These are phyloP conservation scores for Sarcophaga peregrina DNA, from an alignment of 1,140 invertebrate genomes.

Conservation along the genomic window DNA sequence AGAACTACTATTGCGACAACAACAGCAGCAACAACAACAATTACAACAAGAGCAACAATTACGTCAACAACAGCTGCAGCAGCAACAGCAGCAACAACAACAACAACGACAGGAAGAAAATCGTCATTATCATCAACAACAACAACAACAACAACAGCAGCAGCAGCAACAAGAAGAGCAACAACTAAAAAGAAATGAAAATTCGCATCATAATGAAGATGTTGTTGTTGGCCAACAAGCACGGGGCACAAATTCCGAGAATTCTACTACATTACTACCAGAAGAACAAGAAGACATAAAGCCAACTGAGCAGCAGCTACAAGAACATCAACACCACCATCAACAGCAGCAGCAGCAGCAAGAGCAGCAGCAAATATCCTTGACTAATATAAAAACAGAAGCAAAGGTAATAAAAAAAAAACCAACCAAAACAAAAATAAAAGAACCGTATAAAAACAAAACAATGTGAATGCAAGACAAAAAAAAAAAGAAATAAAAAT, in stretches of 20 bases:
- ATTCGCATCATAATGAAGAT: slow-evolving; percentile 30
- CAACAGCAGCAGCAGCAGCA: slow-evolving; percentile 10
- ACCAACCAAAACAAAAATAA: slow-evolving; percentile 27
- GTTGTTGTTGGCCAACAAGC: slow-evolving; percentile 10
- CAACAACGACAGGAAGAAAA: slow-evolving; percentile 25
- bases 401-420: not conserved
- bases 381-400: slow-evolving; percentile 33
- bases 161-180: not conserved
- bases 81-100: slow-evolving; percentile 8
- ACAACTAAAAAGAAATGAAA: not conserved
- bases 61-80: not conserved
- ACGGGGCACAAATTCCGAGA: slow-evolving; percentile 12
- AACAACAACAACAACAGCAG: not conserved
- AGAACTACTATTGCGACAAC: slow-evolving; percentile 27
- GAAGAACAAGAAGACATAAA: slow-evolving; percentile 3
- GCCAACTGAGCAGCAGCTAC: not conserved
- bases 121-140: slow-evolving; percentile 13
- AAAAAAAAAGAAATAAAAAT: not conserved
- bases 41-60: slow-evolving; percentile 18
- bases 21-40: slow-evolving; percentile 30
- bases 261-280: slow-evolving; percentile 13
- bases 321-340: slow-evolving; percentile 29
- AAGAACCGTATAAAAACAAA: not conserved
- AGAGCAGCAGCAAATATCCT: slow-evolving; percentile 35
- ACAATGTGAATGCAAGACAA: not conserved